phyloP scores from a whole-genome alignment of 2,113 vertebrate genomes.

The Chroicocephalus ridibundus region DNA sequence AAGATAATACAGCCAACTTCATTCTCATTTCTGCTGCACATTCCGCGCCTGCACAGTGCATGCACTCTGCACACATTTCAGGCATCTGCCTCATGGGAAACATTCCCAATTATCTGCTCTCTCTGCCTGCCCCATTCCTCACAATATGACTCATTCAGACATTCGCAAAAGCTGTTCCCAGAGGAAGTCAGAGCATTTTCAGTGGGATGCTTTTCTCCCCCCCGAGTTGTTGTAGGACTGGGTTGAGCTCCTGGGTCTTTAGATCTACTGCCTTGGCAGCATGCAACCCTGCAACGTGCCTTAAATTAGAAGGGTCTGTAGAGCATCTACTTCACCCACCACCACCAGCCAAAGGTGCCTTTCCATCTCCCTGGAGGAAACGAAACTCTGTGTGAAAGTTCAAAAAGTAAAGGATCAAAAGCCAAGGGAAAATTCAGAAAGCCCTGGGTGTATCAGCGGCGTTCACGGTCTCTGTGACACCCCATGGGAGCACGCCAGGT shows the following conservation, averaged over 20 bases:
- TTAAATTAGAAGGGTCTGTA: neutral
- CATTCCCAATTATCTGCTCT: neutral
- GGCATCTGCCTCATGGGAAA: neutral
- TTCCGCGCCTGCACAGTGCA: neutral
- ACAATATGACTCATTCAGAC: neutral
- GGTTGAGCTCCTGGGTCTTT: neutral
- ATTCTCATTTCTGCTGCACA: neutral
- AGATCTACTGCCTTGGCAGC: neutral
- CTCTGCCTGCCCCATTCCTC: neutral
- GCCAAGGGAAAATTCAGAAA: neutral
- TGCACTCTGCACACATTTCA: neutral
- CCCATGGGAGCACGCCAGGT: neutral
- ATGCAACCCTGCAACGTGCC: rapidly evolving
- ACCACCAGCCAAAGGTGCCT: neutral
- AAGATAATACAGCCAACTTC: neutral
- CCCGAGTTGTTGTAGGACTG: neutral
- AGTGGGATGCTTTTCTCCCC: neutral
- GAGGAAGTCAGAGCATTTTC: neutral
- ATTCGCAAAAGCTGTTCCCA: neutral
- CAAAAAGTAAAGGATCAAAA: neutral
- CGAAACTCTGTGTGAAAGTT: neutral
- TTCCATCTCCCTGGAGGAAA: neutral
- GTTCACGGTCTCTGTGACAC: rapidly evolving
- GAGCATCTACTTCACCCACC: neutral
- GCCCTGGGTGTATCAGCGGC: neutral